Conservation (phyloP, 2,888 invertebrate species). For the Callimorpha dominula region DNA sequence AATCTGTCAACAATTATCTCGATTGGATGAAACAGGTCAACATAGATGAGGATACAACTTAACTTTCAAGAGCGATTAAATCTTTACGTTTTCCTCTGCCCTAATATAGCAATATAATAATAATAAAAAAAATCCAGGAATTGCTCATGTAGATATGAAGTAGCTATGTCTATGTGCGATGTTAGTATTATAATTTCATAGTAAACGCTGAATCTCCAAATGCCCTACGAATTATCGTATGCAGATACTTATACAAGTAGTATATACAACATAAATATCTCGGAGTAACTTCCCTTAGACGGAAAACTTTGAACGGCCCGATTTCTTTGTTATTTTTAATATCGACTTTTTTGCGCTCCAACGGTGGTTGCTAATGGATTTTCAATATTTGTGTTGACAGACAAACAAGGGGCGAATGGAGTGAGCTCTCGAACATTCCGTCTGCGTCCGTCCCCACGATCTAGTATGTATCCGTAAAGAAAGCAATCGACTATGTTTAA, state of each 20-base stretch:
- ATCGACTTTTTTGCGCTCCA: slow-evolving; percentile 77
- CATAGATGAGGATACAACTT: slow-evolving; percentile 9
- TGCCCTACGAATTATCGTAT: slow-evolving; percentile 2
- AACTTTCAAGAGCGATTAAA: slow-evolving; percentile 22
- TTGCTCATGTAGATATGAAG: neutral
- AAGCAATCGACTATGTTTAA: slow-evolving; percentile 54
- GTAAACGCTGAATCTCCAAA: slow-evolving; percentile 18
- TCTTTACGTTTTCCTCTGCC: slow-evolving; percentile 15
- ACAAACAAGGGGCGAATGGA: slow-evolving; percentile 78
- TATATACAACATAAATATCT: slow-evolving; percentile 62
- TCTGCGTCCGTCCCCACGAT: slow-evolving; percentile 55
- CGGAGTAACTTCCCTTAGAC: slow-evolving; percentile 63
- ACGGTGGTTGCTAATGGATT: slow-evolving; percentile 82
- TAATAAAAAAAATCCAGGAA: slow-evolving; percentile 21
- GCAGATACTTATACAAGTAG: slow-evolving; percentile 39
- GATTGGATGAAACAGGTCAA: slow-evolving; percentile 15
- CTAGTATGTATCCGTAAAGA: slow-evolving; percentile 52
- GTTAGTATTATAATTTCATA: slow-evolving; percentile 33
- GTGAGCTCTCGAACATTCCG: slow-evolving; percentile 68
- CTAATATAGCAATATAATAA: slow-evolving; percentile 15
- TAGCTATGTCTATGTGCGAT: neutral
- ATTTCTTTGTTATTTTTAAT: slow-evolving; percentile 82
- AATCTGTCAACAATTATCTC: slow-evolving; percentile 19
- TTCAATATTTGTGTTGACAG: slow-evolving; percentile 84
- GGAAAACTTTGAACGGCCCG: slow-evolving; percentile 70